Evolutionary conservation across 2,888 invertebrate species (phyloP), one percentile per base, ranked within the genome.

Genomic region (Arctia plantaginis): DNA sequence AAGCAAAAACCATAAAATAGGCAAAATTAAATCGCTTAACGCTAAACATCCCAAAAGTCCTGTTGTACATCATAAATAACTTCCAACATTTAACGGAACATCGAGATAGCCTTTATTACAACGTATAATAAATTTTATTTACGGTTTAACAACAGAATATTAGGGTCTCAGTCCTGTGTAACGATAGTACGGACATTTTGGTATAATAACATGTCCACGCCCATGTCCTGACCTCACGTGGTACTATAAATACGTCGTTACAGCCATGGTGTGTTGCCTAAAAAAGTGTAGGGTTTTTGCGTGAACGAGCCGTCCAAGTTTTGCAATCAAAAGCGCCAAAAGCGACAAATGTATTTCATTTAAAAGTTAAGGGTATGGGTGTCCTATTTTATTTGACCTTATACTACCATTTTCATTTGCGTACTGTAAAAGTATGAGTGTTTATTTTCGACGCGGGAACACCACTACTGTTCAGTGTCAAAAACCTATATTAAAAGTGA

Each of bases 161-260:
- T 82, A 85, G 71, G 65, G 39, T 55, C 44, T 67, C 76, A 76
- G 85, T 81, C 82, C 82, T 87, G 86, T 82, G 80, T 82, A 86
- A 87, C 87, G 86, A 87, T 87, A 89, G 87, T 89, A 87, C 78
- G 80, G 80, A 79, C 83, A 85, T 89, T 89, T 84, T 83, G 80
- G 77, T 81, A 83, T 85, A 87, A 89, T 88, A 89, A 88, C 83
- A 74, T 84, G 87, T 90, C 88, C 89, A 86, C 87, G 87, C 88
- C 85, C 39, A 75, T 67, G 65, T 35, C 72, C 78, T 88, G 90
- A 92, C 93, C 92, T 90, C 88, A 87, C 90, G 87, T 88, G 87
- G 55, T 0, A 78, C 83, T 88, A 93, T 94, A 94, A 93, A 94
- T 94, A 93, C 92, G 86, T 91, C 90, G 90, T 92, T 90, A 93